Evolutionary conservation across 2,797 vertebrate species (phyloP), one percentile per base, ranked within the genome.

Genomic region (Lepilemur septentrionalis): DNA sequence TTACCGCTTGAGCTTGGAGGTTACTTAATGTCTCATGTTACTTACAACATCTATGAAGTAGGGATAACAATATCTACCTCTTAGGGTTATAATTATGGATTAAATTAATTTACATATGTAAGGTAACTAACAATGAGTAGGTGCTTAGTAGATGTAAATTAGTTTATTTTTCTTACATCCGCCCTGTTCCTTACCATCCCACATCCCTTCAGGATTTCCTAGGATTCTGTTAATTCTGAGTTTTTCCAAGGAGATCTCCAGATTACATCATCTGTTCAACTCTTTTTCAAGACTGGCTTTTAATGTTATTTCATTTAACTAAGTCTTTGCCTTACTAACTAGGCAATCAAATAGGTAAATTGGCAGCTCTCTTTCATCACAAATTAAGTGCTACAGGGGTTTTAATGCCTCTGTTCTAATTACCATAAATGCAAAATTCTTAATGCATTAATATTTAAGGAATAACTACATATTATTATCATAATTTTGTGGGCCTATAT

Each of bases 271-370:
- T 76, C 69, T 91, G 23, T 79, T 94, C 13, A 82, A 79, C 23
- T 81, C 22, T 32, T 89, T 92, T 85, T 95, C 59, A 91, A 95
- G 30, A 18, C 38, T 91, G 91, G n/a, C n/a, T 83, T 94, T 96
- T 70, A 89, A 46, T 55, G 43, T 50, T 55, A 48, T 92, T 82
- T 94, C 32, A 69, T 92, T 89, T 72, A 82, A 76, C 72, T 84
- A 75, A 55, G 22, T 57, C 48, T 96, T 88, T 88, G 38, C 73
- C 89, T 94, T 95, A 30, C 55, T 93, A 72, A 84, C 22, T 81
- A 38, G 35, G 50, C 30, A 70, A 72, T 82, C 48, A 91, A 84
- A 84, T 59, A 72, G 22, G 65, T 92, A 93, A 86, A 91, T 92
- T 89, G 91, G n/a, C 25, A 94, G 35, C 69, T 84, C 14, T 91